These are phyloP conservation scores for Temnothorax ravouxi DNA, from an alignment of 2,888 invertebrate species.

Conservation along the genomic window DNA sequence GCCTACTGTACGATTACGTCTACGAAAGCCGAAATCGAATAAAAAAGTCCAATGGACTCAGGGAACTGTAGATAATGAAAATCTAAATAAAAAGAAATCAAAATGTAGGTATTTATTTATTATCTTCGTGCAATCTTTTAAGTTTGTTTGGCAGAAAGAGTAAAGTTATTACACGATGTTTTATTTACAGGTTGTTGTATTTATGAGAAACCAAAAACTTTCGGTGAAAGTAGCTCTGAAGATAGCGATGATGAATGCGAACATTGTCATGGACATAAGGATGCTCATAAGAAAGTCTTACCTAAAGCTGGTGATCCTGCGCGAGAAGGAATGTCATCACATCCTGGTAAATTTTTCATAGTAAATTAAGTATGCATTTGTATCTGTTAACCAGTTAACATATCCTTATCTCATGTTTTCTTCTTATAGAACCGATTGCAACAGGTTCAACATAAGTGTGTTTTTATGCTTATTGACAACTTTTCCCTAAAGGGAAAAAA, in stretches of 20 bases:
- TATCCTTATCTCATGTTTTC: not conserved
- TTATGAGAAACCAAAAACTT: slow-evolving; percentile 95
- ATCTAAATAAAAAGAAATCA: slow-evolving; percentile 98
- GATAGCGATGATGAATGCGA: slow-evolving; percentile 95
- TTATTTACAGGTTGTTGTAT: slow-evolving; percentile 94
- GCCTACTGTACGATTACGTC: slow-evolving; percentile 89
- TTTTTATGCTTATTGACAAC: slow-evolving; percentile 35
- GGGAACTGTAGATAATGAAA: slow-evolving; percentile 97
- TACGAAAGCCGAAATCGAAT: slow-evolving; percentile 90
- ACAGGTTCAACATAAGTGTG: slow-evolving; percentile 74
- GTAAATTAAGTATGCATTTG: slow-evolving; percentile 20
- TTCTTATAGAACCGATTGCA: slow-evolving; percentile 79
- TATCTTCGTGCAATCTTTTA: not conserved
- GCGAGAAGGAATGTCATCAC: slow-evolving; percentile 74
- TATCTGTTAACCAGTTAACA: slow-evolving; percentile 9
- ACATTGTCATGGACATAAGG: slow-evolving; percentile 93
- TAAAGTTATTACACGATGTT: slow-evolving; percentile 25
- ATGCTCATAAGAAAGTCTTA: slow-evolving; percentile 81
- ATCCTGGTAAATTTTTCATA: slow-evolving; percentile 75
- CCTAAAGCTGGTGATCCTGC: slow-evolving; percentile 77
- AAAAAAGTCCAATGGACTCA: slow-evolving; percentile 96
- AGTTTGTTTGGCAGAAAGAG: not conserved
- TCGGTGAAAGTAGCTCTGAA: slow-evolving; percentile 96
- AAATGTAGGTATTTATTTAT: slow-evolving; percentile 91
- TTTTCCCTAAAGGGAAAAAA: slow-evolving; percentile 52